These are phyloP conservation scores for Leptinotarsa rubiginosa DNA, from an alignment of 2,888 invertebrate genomes.

Conservation along the genomic window DNA sequence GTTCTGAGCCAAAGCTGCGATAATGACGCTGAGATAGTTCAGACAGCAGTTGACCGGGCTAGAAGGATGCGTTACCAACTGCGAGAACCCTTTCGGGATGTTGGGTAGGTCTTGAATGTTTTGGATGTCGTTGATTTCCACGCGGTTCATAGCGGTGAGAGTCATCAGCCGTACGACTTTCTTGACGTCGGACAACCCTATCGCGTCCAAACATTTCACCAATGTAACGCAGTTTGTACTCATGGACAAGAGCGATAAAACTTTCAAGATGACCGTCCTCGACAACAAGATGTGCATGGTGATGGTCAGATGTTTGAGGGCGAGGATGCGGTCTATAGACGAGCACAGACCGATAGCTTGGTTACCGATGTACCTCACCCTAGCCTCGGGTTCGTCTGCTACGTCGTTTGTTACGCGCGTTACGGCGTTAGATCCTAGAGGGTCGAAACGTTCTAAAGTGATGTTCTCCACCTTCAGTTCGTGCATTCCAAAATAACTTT, in stretches of 20 bases:
- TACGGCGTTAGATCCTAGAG: constrained; percentile 68
- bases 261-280: constrained; percentile 70
- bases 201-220: constrained; percentile 61
- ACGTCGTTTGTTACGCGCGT: constrained; percentile 61
- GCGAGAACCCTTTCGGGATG: constrained; percentile 57
- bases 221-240: constrained; percentile 59
- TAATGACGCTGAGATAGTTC: constrained; percentile 62
- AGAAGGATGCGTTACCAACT: constrained; percentile 57
- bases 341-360: constrained; percentile 68
- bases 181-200: constrained; percentile 70
- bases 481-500: constrained; percentile 61
- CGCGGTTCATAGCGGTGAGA: constrained; percentile 70
- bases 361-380: constrained; percentile 60
- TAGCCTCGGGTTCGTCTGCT: constrained; percentile 45
- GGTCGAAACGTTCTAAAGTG: constrained; percentile 68
- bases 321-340: constrained; percentile 68
- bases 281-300: constrained; percentile 70
- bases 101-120: constrained; percentile 53
- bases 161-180: constrained; percentile 73
- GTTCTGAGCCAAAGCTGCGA: constrained; percentile 70
- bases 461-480: constrained; percentile 63
- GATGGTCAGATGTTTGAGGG: constrained; percentile 68
- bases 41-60: constrained; percentile 61
- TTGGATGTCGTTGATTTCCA: constrained; percentile 62
- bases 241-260: constrained; percentile 65